These are phyloP conservation scores for Eriocheir sinensis DNA, from an alignment of 1,140 invertebrate genomes.

Conservation along the genomic window DNA sequence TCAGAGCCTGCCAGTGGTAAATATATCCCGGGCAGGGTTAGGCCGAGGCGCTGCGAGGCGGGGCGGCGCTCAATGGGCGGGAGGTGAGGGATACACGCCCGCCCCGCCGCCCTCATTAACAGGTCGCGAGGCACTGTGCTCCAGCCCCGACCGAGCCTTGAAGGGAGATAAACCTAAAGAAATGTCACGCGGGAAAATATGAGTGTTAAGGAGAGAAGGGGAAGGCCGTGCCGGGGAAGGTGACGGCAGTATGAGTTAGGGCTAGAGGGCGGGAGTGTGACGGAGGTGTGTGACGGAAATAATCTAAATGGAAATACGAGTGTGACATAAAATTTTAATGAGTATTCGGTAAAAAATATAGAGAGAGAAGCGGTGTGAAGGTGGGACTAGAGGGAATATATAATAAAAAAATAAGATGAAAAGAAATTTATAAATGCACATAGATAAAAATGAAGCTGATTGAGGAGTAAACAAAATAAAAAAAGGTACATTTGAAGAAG, in stretches of 20 bases:
- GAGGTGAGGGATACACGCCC: not conserved
- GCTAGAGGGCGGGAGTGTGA: not conserved
- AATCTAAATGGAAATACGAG: no score
- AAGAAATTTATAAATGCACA: not conserved
- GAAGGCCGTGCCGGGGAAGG: no score
- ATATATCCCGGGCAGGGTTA: not conserved
- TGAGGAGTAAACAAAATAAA: not conserved
- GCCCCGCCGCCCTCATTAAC: not conserved
- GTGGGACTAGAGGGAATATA: not conserved
- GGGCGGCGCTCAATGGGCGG: not conserved
- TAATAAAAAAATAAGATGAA: not conserved
- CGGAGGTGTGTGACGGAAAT: not conserved
- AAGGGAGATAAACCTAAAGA: not conserved
- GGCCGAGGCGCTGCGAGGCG: not conserved
- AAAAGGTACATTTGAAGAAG: not conserved
- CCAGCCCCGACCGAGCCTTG: not conserved
- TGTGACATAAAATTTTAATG: no score
- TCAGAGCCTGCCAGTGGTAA: not conserved
- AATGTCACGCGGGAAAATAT: not conserved
- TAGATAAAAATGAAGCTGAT: not conserved
- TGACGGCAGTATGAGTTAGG: not conserved
- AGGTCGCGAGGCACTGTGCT: not conserved
- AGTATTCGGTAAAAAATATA: no score
- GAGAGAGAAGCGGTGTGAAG: not conserved
- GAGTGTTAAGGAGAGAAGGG: no score